Evolutionary conservation across 1,140 invertebrate genomes (phyloP), one percentile per base, ranked within the genome.

Genomic region (Tribolium madens): DNA sequence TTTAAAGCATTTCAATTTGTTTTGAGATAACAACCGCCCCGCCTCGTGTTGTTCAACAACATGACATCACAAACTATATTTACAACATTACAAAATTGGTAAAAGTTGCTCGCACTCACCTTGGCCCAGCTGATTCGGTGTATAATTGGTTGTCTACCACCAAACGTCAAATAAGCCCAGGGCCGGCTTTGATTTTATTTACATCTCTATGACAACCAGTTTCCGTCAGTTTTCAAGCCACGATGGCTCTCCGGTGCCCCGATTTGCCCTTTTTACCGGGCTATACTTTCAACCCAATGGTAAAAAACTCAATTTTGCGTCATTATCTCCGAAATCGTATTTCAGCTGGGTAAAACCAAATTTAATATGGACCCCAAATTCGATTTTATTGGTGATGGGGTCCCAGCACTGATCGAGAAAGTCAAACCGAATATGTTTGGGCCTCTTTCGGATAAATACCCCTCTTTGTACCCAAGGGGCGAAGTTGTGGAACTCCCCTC

Each of bases 401-500:
- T 90, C 36, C 87, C 87, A 79, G 88, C 88, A 74, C 80, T 90
- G 68, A 80, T 86, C 0, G 89, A 90, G 17, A 88, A 87, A 80
- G 82, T 85, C 0, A 84, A 84, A 53, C 87, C 84, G 0, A 84
- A 84, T 77, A 81, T 86, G 80, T 83, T 85, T 53, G 84, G 84
- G 6, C 76, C 78, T 9, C 60, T 85, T 10, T 76, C 83, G 5
- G 84, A 85, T 74, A 82, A 82, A 78, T 88, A 88, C 81, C 91
- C 91, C 0, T 91, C 92, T 0, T 79, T 94, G 79, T 92, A 92
- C 86, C 88, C 90, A 0, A 87, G 89, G 17, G 91, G 93, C 70
- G 90, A 93, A 81, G 90, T 89, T 1, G 87, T 89, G 0, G 91
- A 92, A 79, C 81, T 93, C 42, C 95, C 95, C 0, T 87, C 93